These are phyloP conservation scores for Anolis apletophallus DNA, from an alignment of 2,797 vertebrate genomes.

Conservation along the genomic window DNA sequence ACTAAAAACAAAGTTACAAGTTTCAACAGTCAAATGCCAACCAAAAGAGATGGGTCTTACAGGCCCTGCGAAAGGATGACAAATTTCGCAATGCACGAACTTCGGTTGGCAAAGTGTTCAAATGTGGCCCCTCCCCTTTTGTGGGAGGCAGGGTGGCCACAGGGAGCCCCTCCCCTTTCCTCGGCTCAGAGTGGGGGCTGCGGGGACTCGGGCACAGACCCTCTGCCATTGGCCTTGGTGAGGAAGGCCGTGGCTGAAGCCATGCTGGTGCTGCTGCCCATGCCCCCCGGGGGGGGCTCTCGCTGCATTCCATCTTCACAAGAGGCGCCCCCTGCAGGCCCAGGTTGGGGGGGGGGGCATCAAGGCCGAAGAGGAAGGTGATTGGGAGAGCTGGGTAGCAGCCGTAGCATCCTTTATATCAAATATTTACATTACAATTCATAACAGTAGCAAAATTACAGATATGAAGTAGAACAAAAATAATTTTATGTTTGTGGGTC, in stretches of 20 bases:
- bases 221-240: constrained; percentile 71
- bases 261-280: neutral
- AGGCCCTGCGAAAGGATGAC: no score
- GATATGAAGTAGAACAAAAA: no score
- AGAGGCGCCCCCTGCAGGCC: constrained; percentile 31
- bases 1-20: no score
- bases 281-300: constrained; percentile 73
- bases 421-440: no score
- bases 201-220: constrained; percentile 71
- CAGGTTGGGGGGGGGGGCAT: constrained; percentile 50
- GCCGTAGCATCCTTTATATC: constrained; percentile 15
- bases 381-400: constrained; percentile 79
- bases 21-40: no score
- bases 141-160: no score
- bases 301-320: constrained; percentile 84
- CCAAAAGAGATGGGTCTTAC: no score
- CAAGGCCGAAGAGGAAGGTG: constrained; percentile 78
- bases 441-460: no score
- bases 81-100: no score
- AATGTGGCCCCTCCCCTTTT: no score
- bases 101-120: no score
- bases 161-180: neutral
- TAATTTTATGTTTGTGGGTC: no score
- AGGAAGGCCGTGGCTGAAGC: neutral
- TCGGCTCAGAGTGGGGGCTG: constrained; percentile 69